phyloP scores from a whole-genome alignment of 2,113 vertebrate genomes.

The Terrapene triunguis region DNA sequence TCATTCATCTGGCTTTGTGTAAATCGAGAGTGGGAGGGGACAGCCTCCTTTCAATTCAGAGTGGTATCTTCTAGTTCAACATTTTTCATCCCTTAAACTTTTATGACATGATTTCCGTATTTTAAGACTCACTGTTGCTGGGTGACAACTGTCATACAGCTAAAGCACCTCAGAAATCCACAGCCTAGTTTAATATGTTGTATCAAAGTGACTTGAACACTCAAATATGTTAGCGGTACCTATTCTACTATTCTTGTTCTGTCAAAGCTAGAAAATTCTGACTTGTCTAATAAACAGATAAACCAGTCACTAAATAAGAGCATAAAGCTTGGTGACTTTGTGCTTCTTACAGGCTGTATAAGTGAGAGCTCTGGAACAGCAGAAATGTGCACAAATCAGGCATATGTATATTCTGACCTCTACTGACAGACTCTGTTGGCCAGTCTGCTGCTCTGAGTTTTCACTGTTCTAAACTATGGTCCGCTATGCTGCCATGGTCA shows the following conservation, averaged over 20 bases:
- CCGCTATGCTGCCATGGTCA: constrained; percentile 47
- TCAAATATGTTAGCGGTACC: neutral
- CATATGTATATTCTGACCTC: neutral
- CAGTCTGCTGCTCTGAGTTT: constrained; percentile 3
- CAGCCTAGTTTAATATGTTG: constrained; percentile 24
- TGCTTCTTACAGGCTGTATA: neutral
- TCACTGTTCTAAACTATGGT: neutral
- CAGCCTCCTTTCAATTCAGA: constrained; percentile 35
- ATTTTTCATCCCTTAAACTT: neutral
- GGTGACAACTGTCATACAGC: constrained; percentile 30
- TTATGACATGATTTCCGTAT: constrained; percentile 26
- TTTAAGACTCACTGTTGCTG: constrained; percentile 51
- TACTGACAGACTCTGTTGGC: constrained; percentile 2
- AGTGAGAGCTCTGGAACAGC: constrained; percentile 15
- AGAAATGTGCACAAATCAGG: constrained; percentile 7
- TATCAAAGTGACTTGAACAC: neutral
- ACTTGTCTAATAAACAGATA: constrained; percentile 22
- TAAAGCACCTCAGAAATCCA: constrained; percentile 26
- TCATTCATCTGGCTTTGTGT: constrained; percentile 44
- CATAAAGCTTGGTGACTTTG: neutral
- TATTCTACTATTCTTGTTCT: constrained; percentile 14
- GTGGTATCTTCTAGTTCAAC: constrained; percentile 37
- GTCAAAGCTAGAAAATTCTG: constrained; percentile 28
- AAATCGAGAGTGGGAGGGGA: neutral
- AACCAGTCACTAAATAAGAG: neutral